phyloP scores from a whole-genome alignment of 2,888 invertebrate genomes.

The Lepidonotus clava region DNA sequence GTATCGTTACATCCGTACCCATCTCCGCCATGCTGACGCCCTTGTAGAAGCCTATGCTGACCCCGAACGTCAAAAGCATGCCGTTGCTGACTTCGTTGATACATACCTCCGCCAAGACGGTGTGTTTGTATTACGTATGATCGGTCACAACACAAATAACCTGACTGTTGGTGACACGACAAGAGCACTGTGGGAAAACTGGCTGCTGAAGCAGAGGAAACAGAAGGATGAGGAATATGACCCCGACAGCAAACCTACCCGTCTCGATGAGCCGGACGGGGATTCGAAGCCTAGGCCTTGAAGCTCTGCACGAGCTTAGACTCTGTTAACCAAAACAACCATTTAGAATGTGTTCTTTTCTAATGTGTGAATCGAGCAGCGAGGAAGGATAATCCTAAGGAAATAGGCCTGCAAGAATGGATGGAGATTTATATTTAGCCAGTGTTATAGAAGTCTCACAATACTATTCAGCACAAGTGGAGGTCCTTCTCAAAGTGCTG shows the following conservation, averaged over 20 bases:
- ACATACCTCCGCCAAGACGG: conserved; percentile 78
- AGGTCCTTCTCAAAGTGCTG: too few species aligned
- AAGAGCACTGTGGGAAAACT: conserved; percentile 77
- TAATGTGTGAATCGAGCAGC: too few species aligned
- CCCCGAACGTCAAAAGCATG: neutral
- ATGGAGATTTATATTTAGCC: too few species aligned
- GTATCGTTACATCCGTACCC: conserved; percentile 73
- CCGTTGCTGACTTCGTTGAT: conserved; percentile 73
- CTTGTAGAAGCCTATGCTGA: conserved; percentile 23
- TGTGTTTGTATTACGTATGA: conserved; percentile 77
- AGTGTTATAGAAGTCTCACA: too few species aligned
- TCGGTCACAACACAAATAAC: conserved; percentile 79
- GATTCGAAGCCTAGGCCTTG: too few species aligned
- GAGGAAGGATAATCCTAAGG: too few species aligned
- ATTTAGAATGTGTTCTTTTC: too few species aligned
- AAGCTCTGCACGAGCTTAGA: too few species aligned
- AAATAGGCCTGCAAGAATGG: too few species aligned
- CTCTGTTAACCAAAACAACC: too few species aligned
- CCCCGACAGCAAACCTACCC: neutral
- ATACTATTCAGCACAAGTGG: too few species aligned
- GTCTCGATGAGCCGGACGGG: neutral
- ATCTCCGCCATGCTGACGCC: conserved; percentile 54
- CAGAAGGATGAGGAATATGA: conserved; percentile 33
- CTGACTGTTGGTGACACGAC: conserved; percentile 77
- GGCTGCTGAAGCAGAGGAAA: conserved; percentile 58